phyloP scores from a whole-genome alignment of 2,113 vertebrate species.

The Leuciscus idus region DNA sequence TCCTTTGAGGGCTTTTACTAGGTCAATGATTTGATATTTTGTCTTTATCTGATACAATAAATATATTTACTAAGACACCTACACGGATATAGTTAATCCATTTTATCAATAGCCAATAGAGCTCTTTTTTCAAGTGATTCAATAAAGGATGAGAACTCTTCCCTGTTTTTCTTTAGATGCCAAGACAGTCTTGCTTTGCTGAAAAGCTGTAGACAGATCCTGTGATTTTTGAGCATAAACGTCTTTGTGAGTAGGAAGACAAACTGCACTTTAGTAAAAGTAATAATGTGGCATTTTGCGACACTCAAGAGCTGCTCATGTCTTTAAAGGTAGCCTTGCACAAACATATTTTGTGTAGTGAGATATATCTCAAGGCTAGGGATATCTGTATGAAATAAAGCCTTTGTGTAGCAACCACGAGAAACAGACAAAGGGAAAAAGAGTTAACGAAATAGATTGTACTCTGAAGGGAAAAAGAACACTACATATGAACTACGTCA shows the following conservation, averaged over 20 bases:
- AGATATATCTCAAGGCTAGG: not conserved
- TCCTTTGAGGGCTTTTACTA: not conserved
- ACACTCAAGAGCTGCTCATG: not conserved
- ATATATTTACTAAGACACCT: not conserved
- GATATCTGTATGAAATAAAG: not conserved
- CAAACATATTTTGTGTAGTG: not conserved
- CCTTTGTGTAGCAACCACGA: not conserved
- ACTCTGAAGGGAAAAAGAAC: too few species aligned
- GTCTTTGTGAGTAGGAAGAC: constrained; percentile 7
- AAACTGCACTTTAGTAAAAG: not conserved
- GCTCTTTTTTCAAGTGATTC: not conserved
- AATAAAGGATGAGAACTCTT: not conserved
- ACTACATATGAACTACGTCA: too few species aligned
- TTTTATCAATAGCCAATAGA: not conserved
- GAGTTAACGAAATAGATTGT: too few species aligned
- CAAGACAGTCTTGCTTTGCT: not conserved
- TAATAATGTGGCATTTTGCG: not conserved
- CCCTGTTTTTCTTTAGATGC: not conserved
- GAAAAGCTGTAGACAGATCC: not conserved
- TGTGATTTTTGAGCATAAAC: not conserved
- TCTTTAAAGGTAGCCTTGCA: not conserved
- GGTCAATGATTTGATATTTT: not conserved
- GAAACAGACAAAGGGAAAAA: too few species aligned
- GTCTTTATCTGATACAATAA: not conserved
- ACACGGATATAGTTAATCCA: not conserved